Percentiles rank a stretch among this genome's conserved stretches.
Conservation (phyloP, 1,140 invertebrate genomes). For the Daktulosphaira vitifoliae region DNA sequence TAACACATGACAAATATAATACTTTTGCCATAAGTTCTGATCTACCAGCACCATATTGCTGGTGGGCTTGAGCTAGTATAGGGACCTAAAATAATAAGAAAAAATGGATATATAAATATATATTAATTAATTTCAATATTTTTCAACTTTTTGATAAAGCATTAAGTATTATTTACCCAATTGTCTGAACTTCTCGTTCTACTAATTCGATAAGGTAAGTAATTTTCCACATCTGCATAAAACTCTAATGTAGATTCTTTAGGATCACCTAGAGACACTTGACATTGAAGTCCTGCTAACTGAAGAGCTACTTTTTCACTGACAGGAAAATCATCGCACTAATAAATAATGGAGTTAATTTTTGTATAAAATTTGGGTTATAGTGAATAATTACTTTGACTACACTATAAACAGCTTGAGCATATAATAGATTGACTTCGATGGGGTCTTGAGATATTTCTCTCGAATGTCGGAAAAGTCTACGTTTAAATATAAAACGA, state of each 20-base stretch:
- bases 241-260: constrained; percentile 60
- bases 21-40: constrained; percentile 86
- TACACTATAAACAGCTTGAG: constrained; percentile 88
- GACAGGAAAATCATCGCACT: constrained; percentile 90
- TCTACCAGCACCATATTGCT: constrained; percentile 82
- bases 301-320: constrained; percentile 90
- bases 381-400: constrained; percentile 66
- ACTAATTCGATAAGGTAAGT: constrained; percentile 68
- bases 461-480: constrained; percentile 75
- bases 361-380: background rate
- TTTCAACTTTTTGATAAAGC: too few relatives aligned
- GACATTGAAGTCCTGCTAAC: constrained; percentile 84
- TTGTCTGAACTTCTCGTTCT: constrained; percentile 62
- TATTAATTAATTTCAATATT: too few relatives aligned
- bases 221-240: constrained; percentile 71
- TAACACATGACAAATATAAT: constrained; percentile 88
- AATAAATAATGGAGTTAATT: constrained; percentile 23
- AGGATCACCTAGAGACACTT: constrained; percentile 83
- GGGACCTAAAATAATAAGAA: constrained; percentile 51
- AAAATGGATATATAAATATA: too few relatives aligned
- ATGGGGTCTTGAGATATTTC: constrained; percentile 94
- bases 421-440: constrained; percentile 88
- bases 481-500: constrained; percentile 83
- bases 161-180: constrained; percentile 50
- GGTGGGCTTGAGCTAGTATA: constrained; percentile 75